Evolutionary conservation across 2,888 invertebrate species (phyloP).

Genomic region (Metallyticus violacea): DNA sequence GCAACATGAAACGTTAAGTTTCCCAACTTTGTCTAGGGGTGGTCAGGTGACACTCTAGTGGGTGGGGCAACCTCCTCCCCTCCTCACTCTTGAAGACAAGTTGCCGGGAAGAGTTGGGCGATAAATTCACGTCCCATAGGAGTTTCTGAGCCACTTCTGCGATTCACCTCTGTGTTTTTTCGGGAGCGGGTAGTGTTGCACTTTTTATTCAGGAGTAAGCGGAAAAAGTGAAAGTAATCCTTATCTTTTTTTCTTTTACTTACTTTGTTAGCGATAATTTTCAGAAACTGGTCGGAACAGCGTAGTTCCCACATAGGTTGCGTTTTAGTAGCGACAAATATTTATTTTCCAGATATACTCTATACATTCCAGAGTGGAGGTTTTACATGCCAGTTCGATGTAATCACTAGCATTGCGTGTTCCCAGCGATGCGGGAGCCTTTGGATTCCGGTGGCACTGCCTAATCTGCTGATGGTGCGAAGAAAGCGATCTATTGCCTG

Average conservation of each 20-base stretch:
- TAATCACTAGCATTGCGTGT: neutral
- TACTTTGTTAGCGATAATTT: too few species aligned
- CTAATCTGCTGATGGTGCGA: too few species aligned
- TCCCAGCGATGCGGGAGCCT: neutral
- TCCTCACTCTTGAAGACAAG: neutral
- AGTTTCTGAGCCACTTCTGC: neutral
- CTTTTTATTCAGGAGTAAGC: neutral
- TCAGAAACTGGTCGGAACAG: too few species aligned
- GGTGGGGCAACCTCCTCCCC: neutral
- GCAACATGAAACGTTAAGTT: neutral
- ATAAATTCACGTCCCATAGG: neutral
- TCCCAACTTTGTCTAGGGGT: neutral
- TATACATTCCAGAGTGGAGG: neutral
- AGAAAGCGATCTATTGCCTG: too few species aligned
- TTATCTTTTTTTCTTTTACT: too few species aligned
- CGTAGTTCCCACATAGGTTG: too few species aligned
- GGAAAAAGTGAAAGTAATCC: too few species aligned
- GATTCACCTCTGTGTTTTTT: neutral
- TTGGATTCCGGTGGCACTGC: neutral
- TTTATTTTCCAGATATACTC: neutral
- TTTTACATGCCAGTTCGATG: neutral
- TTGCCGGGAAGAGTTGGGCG: neutral
- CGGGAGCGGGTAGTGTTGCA: neutral
- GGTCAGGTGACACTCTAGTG: neutral
- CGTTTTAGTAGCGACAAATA: too few species aligned